Conservation (phyloP, 2,888 invertebrate species). For the Leptinotarsa rubiginosa region DNA sequence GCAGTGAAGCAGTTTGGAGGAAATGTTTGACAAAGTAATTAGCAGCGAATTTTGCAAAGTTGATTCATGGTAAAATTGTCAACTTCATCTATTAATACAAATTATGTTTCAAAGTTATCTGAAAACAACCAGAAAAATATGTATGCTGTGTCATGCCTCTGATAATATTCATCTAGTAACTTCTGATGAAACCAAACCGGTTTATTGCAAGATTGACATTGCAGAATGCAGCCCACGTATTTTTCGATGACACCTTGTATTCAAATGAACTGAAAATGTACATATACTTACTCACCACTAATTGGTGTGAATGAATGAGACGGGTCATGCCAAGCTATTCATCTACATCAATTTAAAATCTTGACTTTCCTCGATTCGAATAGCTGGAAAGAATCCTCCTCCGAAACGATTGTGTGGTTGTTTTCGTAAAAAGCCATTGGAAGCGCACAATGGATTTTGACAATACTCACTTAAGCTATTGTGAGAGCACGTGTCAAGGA, state of each 20-base stretch:
- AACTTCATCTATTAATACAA: too few relatives aligned
- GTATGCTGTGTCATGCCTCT: too few relatives aligned
- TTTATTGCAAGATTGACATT: neutral
- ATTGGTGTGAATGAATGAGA: constrained; percentile 46
- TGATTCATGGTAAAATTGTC: too few relatives aligned
- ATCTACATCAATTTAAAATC: constrained; percentile 40
- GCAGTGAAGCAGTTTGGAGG: too few relatives aligned
- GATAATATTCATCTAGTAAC: neutral
- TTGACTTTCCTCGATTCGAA: constrained; percentile 35
- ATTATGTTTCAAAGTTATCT: too few relatives aligned
- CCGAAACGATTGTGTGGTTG: constrained; percentile 38
- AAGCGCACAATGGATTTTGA: constrained; percentile 42
- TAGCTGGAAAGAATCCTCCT: constrained; percentile 34
- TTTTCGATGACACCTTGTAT: constrained; percentile 28
- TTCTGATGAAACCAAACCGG: neutral
- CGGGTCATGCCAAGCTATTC: constrained; percentile 32
- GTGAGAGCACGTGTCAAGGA: constrained; percentile 48
- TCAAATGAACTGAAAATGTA: constrained; percentile 44
- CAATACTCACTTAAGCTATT: constrained; percentile 45
- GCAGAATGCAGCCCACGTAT: neutral
- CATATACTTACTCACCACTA: constrained; percentile 37
- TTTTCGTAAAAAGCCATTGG: constrained; percentile 36
- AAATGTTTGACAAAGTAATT: too few relatives aligned
- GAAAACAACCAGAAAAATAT: too few relatives aligned
- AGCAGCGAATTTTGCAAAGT: too few relatives aligned